Evolutionary conservation across 2,797 vertebrate genomes (phyloP).

Genomic region (Xerus rutilus): DNA sequence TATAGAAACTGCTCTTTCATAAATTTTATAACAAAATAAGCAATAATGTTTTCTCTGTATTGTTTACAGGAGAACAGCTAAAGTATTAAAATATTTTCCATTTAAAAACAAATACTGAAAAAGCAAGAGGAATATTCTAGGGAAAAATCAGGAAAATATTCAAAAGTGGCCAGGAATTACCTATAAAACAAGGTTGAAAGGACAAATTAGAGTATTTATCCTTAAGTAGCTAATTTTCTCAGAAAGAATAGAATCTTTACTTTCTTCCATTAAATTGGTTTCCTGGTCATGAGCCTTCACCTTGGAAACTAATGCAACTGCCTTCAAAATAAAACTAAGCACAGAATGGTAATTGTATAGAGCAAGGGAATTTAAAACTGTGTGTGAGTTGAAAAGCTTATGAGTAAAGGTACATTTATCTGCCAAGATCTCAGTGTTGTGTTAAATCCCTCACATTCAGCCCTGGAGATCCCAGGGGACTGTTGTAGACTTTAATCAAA

Average conservation of each 20-base stretch:
- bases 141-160: conserved; percentile 63
- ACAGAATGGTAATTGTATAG: conserved; percentile 72
- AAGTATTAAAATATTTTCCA: not conserved
- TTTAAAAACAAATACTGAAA: conserved; percentile 9
- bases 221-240: conserved; percentile 73
- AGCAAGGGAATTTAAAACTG: conserved; percentile 71
- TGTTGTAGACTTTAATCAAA: conserved; percentile 80
- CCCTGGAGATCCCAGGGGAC: conserved; percentile 67
- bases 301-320: conserved; percentile 68
- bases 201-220: conserved; percentile 77
- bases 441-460: conserved; percentile 80
- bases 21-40: not conserved
- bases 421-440: conserved; percentile 77
- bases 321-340: conserved; percentile 71
- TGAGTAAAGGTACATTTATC: conserved; percentile 77
- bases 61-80: not conserved
- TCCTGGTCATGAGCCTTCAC: conserved; percentile 67
- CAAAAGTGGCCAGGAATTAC: conserved; percentile 59
- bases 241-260: conserved; percentile 70
- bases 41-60: not conserved
- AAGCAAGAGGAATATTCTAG: not conserved
- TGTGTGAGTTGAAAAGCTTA: conserved; percentile 76
- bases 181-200: conserved; percentile 38
- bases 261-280: conserved; percentile 70
- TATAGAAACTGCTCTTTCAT: not conserved